Base-by-base conservation (phyloP, 2,113 vertebrate species). In the Nycticryphes semicollaris region DNA sequence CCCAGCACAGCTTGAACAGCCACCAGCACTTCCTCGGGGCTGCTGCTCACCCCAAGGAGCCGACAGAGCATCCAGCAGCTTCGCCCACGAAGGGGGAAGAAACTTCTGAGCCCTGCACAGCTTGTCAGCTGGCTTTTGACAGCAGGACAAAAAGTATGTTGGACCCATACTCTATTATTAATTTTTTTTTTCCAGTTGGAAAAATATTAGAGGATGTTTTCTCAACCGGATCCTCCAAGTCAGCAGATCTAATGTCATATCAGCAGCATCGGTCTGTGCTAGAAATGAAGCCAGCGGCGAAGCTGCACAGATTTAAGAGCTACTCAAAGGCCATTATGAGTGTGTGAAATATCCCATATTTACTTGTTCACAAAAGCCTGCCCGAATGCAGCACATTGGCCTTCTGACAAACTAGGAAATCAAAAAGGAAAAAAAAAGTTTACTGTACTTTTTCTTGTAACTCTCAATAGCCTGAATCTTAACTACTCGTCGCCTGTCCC, bases 251-350 rank as follows among this genome's bases (percentile, higher is more conserved):
- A 14, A 56, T 2, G 21, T 47, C 47, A 20, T 24, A 20, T 10
- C 5, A 1, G 20, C 3, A 17, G 22, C 45, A 7, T 72, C 4
- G 2, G 9, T n/a, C 73, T 43, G 19, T 5, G 3, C n/a, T 8
- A 3, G 73, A 48, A 10, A 27, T 8, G 75, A 50, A 74, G 45
- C 19, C 74, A 37, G 57, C 1, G 2, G 27, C 5, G 3, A 27
- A 59, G 54, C n/a, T n/a, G 18, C 51, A 56, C 64, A 56, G n/a
- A 43, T 50, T 43, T 20, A 60, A 76, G 30, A 77, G 50, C 33
- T 67, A 9, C 30, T 72, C 63, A 66, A 33, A 62, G 51, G 57
- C 51, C 66, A 31, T 37, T 37, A 14, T 3, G 3, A 24, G 12
- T 24, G 33, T 7, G 25, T 72, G 64, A 89, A 70, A 48, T 12